These are phyloP conservation scores for Pristionchus japonicus DNA, from an alignment of 2,888 invertebrate genomes.

Conservation along the genomic window DNA sequence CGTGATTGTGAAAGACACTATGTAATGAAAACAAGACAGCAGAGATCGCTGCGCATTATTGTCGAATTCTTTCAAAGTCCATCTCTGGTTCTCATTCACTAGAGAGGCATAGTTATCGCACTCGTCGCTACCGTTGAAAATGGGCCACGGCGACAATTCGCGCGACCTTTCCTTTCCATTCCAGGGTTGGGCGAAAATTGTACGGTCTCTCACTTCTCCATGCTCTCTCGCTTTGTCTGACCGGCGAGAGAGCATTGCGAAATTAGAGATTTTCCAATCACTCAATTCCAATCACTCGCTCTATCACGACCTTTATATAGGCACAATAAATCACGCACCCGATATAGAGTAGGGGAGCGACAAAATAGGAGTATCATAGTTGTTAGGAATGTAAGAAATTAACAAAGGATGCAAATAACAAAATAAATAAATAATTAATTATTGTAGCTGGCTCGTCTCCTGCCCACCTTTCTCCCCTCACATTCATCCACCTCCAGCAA, in stretches of 20 bases:
- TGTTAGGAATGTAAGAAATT: background rate
- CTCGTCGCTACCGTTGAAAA: background rate
- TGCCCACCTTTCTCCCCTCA: slow-evolving; percentile 35
- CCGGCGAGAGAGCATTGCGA: no score
- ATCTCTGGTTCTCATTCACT: no score
- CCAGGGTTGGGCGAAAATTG: no score
- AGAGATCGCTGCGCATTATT: background rate
- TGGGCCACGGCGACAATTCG: background rate
- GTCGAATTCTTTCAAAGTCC: no score
- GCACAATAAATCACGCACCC: slow-evolving; percentile 16
- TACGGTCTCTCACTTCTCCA: no score
- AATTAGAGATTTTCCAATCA: no score
- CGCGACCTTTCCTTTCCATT: background rate
- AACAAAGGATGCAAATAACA: background rate
- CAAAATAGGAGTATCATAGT: no score
- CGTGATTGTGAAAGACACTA: background rate
- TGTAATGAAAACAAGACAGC: background rate
- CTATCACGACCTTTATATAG: background rate
- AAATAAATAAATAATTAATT: background rate
- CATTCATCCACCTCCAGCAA: slow-evolving; percentile 31
- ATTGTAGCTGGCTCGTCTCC: slow-evolving; percentile 24
- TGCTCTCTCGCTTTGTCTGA: no score
- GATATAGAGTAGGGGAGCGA: slow-evolving; percentile 14
- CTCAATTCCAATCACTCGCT: background rate
- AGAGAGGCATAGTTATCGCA: background rate